These are phyloP conservation scores for Sturnus vulgaris DNA, from an alignment of 2,113 vertebrate species.

Conservation along the genomic window DNA sequence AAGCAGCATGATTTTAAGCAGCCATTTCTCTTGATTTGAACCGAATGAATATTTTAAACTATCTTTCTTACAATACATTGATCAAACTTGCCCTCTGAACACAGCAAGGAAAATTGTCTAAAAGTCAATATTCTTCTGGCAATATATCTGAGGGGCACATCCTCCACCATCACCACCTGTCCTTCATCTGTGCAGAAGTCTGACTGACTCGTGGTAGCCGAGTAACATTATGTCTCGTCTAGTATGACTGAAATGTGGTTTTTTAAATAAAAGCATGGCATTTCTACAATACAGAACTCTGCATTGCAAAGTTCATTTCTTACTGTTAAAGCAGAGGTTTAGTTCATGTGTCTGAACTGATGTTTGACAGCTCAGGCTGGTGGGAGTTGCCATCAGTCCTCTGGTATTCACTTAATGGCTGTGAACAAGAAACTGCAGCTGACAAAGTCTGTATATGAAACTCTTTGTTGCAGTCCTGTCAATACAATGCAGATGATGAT, in stretches of 20 bases:
- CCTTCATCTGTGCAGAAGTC: background rate
- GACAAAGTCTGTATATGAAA: background rate
- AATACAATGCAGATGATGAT: background rate
- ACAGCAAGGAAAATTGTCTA: background rate
- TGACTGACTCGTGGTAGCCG: background rate
- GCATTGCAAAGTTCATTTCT: background rate
- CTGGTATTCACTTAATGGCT: background rate
- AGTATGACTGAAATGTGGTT: background rate
- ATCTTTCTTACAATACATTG: background rate
- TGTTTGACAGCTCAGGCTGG: background rate
- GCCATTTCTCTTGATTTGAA: background rate
- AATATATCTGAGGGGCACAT: background rate
- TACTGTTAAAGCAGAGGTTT: background rate
- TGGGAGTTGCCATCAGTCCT: background rate
- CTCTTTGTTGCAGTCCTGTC: background rate
- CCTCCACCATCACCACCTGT: background rate
- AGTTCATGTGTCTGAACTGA: background rate
- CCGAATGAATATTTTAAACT: conserved; percentile 32
- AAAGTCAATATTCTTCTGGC: background rate
- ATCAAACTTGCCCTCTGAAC: conserved; percentile 6
- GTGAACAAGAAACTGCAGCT: background rate
- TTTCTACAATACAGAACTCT: background rate
- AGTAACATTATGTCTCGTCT: background rate
- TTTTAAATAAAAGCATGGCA: background rate
- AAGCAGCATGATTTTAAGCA: background rate